These are phyloP conservation scores for Heteropelma amictum DNA, from an alignment of 2,888 invertebrate genomes.

Conservation along the genomic window DNA sequence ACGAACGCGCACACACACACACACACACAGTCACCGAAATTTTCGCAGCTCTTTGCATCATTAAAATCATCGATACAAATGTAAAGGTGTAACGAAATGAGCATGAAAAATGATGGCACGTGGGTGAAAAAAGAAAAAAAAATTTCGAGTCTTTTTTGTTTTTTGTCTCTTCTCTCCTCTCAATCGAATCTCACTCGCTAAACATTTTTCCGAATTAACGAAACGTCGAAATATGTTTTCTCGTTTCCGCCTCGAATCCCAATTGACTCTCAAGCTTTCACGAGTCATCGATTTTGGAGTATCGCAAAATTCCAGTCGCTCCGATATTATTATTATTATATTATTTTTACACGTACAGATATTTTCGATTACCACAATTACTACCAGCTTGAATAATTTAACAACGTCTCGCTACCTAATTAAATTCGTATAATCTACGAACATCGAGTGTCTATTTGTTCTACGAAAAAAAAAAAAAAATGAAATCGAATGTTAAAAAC, in stretches of 20 bases:
- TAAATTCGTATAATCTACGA: constrained; percentile 11
- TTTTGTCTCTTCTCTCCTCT: not conserved
- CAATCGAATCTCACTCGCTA: not conserved
- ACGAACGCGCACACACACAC: not conserved
- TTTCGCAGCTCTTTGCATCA: constrained; percentile 29
- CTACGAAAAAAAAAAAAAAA: constrained; percentile 3
- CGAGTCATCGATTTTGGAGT: not conserved
- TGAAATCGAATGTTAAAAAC: not conserved
- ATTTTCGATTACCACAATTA: not conserved
- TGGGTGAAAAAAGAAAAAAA: not conserved
- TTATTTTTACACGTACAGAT: not conserved
- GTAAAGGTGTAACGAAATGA: not conserved
- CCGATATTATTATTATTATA: not conserved
- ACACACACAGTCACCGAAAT: constrained; percentile 33
- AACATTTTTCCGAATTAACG: not conserved
- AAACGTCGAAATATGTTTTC: constrained; percentile 34
- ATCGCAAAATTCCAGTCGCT: constrained; percentile 46
- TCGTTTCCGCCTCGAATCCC: constrained; percentile 42
- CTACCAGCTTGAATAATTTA: constrained; percentile 10
- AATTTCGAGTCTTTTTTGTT: not conserved
- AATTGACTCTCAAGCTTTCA: not conserved
- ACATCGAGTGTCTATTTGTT: constrained; percentile 4
- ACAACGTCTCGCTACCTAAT: constrained; percentile 25
- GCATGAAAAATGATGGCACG: too few species aligned
- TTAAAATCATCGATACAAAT: constrained; percentile 6